A percentile compares a stretch with the other conserved stretches of the same genome.
Evolutionary conservation across 1,140 invertebrate species (phyloP).

Genomic region (Leptinotarsa texana): DNA sequence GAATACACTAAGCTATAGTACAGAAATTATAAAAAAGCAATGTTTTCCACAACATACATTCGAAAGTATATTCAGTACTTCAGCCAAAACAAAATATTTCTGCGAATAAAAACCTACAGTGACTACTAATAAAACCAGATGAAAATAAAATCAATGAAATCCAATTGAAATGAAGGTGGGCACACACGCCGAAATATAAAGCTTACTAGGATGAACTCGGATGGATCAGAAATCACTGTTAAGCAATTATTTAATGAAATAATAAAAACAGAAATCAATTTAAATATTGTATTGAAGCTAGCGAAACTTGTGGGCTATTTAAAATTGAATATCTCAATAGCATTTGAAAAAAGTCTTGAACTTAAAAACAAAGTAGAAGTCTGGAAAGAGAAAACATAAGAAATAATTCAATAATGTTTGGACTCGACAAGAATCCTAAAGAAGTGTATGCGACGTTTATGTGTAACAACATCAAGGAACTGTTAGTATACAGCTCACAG

Average conservation of each 20-base stretch:
- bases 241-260: not conserved
- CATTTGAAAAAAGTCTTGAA: not conserved
- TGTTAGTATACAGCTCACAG: constrained; percentile 19
- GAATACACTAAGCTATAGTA: too few relatives aligned
- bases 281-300: constrained; percentile 1
- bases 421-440: not conserved
- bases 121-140: too few relatives aligned
- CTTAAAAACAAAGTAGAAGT: not conserved
- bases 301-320: not conserved
- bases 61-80: too few relatives aligned
- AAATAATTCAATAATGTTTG: not conserved
- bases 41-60: too few relatives aligned
- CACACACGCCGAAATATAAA: too few relatives aligned
- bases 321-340: constrained; percentile 4
- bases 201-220: not conserved
- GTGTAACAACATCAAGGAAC: not conserved
- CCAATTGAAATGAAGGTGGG: too few relatives aligned
- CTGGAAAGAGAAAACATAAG: not conserved
- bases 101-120: too few relatives aligned
- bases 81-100: too few relatives aligned
- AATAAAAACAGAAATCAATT: constrained; percentile 1
- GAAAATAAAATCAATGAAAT: too few relatives aligned
- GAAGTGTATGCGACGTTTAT: not conserved
- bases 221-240: not conserved
- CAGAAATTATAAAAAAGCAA: too few relatives aligned